Evolutionary conservation across 2,113 vertebrate genomes (phyloP).

Genomic region (Ciconia stormi): DNA sequence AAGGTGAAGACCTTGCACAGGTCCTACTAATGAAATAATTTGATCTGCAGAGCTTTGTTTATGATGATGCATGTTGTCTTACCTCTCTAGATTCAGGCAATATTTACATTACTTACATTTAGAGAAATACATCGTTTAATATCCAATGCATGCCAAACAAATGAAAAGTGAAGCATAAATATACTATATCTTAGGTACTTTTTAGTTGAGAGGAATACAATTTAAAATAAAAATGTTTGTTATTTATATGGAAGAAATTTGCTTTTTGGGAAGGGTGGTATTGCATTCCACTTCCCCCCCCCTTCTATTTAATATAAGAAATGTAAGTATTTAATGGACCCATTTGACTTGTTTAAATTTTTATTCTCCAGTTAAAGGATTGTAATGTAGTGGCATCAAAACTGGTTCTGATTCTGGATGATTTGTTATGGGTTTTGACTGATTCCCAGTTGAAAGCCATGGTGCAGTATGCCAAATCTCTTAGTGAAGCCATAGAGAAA

Average conservation of each 20-base stretch:
- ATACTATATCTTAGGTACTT: not conserved
- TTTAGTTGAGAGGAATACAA: not conserved
- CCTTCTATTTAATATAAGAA: not conserved
- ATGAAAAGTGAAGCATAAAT: not conserved
- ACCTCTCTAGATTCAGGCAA: not conserved
- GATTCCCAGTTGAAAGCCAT: constrained; percentile 98
- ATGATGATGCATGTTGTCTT: not conserved
- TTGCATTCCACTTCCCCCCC: not conserved
- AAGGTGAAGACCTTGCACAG: not conserved
- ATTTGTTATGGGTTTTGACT: constrained; percentile 97
- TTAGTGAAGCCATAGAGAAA: constrained; percentile 97
- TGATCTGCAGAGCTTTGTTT: not conserved
- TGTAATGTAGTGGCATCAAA: constrained; percentile 97
- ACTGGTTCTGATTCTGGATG: constrained; percentile 92
- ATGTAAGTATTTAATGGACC: not conserved
- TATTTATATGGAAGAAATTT: not conserved
- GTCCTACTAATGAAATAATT: not conserved
- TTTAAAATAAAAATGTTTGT: not conserved
- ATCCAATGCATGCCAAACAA: not conserved
- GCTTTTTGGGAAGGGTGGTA: not conserved
- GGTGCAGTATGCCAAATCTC: constrained; percentile 98
- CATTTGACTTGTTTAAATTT: not conserved
- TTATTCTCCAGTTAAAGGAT: constrained; percentile 85
- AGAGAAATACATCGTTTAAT: not conserved
- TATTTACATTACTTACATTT: not conserved